phyloP scores from a whole-genome alignment of 2,888 invertebrate genomes.

The Quadroppia sp. region DNA sequence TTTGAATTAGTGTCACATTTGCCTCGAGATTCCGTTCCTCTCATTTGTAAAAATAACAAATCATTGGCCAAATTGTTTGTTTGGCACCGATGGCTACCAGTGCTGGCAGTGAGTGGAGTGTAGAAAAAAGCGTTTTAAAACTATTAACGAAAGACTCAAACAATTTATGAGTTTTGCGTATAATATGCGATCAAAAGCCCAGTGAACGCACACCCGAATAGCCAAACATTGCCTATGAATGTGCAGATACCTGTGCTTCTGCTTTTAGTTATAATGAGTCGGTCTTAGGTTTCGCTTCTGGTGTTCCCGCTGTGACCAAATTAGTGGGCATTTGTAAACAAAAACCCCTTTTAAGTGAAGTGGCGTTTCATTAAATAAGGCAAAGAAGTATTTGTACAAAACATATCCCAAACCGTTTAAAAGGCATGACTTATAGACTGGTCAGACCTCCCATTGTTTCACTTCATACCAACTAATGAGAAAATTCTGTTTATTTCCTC shows the following conservation, averaged over 20 bases:
- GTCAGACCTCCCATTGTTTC: conserved; percentile 4
- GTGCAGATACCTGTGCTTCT: background rate
- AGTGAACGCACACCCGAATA: background rate
- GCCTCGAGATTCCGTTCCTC: background rate
- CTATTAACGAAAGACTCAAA: background rate
- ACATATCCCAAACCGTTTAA: background rate
- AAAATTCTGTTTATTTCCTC: too few species aligned
- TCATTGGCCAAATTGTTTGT: background rate
- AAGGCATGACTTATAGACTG: background rate
- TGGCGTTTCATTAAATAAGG: conserved; percentile 8
- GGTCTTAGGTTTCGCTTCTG: conserved; percentile 8
- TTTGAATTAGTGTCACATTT: background rate
- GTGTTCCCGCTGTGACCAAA: conserved; percentile 20
- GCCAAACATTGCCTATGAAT: background rate
- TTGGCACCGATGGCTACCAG: background rate
- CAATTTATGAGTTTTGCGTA: background rate
- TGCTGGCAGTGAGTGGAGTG: too few species aligned
- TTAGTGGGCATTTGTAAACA: conserved; percentile 21
- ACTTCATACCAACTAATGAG: too few species aligned
- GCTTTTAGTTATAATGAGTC: background rate
- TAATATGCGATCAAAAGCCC: background rate
- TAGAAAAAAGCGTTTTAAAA: background rate
- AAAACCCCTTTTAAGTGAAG: conserved; percentile 18
- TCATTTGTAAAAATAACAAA: background rate
- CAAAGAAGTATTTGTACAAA: background rate